Base-by-base conservation (phyloP, 1,140 invertebrate genomes). In the Drosophila pallidifrons region DNA sequence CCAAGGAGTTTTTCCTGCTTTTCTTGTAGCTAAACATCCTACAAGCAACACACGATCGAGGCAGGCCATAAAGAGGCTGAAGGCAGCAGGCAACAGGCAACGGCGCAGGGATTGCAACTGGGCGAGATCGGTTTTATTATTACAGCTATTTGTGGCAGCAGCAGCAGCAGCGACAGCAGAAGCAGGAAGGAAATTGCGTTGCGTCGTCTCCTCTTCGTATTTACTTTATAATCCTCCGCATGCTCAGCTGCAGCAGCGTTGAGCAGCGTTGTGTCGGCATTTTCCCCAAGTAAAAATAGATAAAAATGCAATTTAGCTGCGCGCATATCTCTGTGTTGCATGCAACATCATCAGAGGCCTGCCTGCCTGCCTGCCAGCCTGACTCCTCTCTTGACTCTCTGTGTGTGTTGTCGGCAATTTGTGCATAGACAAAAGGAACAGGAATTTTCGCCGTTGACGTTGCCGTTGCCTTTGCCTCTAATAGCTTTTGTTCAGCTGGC, bases 1-100 rank as follows among this genome's bases (percentile, higher is more conserved):
- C 77, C 83, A 88, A 88, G 83, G 83, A 88, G 83, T 89, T 88
- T 88, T 88, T 88, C 83, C 83, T 88, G 83, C 83, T 88, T 88
- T 88, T 88, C 85, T 88, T 87, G 83, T 88, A 59, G 77, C 41
- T 11, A 41, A 43, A n/a, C 79, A 83, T 87, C 82, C 82, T 87
- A 85, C 81, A 71, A 25, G 74, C 76, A 49, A 51, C 51, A 63
- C 32, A 63, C 32, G 64, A 68, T 63, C 73, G 45, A 3, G 35
- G 8, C 35, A 10, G 35, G 35, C 35, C 35, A 38, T 38, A 38
- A 38, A 70, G 74, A 69, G 65, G 58, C 64, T 20, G 41, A 2
- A 20, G 20, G 67, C 64, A 30, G 41, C 20, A 20, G 20, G 67
- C 67, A 61, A 35, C 43, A 67, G 61, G 57, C 58, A 61, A 7